Base-by-base conservation (phyloP, 2,113 vertebrate genomes). In the Sapayoa aenigma region DNA sequence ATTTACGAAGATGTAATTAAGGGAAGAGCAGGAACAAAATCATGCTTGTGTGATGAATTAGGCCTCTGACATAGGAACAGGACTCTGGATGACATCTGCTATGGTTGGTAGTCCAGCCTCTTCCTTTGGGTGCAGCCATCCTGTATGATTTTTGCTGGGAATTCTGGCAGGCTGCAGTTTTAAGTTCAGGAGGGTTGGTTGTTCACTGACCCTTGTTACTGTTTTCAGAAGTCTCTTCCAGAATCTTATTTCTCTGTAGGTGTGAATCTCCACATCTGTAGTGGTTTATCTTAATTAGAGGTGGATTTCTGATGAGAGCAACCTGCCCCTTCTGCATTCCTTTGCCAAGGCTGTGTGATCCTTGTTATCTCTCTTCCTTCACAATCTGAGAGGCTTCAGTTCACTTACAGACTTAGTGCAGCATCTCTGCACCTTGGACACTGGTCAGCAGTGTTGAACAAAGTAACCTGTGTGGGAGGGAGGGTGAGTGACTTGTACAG, bases 51-150 rank as follows among this genome's bases (percentile, higher is more conserved):
- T 71, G 47, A 11, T 84, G 31, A 6, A 9, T 76, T 55, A 31
- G 78, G 33, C 12, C 60, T 79, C 3, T 49, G 44, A 21, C 9
- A 11, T 8, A 27, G 69, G 50, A 46, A 9, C 27, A 22, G 46
- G 39, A 41, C 35, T 12, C 33, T 5, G 2, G 2, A 4, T 1
- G 1, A 0, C 33, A 24, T 53, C 41, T 84, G 31, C 25, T 77
- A 9, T 11, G 55, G 50, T 20, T 58, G 23, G 8, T 16, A 12
- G 55, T 39, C 31, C 9, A 7, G 44, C 8, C 65, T 59, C 30
- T 49, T 87, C 46, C n/a, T 77, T 71, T 65, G 60, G 22, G 46
- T 42, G 3, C 21, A 63, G 8, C 15, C 8, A 5, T 25, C 16
- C 16, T 46, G 12, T 13, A 2, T 33, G 20, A 22, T 22, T 65